These are phyloP conservation scores for Belgica antarctica DNA, from an alignment of 2,888 invertebrate species.

Conservation along the genomic window DNA sequence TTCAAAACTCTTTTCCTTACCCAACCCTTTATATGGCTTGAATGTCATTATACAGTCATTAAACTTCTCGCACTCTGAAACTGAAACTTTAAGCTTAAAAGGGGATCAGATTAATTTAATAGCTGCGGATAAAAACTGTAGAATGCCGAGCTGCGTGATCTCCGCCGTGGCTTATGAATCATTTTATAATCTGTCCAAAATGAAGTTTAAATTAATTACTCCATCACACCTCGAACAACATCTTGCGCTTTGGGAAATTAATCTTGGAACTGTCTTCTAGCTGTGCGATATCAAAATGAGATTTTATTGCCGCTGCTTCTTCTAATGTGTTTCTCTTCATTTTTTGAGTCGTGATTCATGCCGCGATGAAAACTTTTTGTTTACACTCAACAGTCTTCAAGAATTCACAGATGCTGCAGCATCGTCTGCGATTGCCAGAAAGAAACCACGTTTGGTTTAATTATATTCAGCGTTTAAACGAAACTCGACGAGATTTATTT, in stretches of 20 bases:
- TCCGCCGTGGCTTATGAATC: background rate
- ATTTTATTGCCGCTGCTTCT: background rate
- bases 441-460: background rate
- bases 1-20: too few species aligned
- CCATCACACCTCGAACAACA: background rate
- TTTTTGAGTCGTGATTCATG: background rate
- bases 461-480: background rate
- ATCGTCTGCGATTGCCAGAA: background rate
- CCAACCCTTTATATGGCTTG: too few species aligned
- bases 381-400: conserved; percentile 14
- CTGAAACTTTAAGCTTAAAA: too few species aligned
- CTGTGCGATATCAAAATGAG: background rate
- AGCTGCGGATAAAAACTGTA: background rate
- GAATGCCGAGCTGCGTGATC: background rate
- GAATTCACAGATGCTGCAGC: conserved; percentile 4
- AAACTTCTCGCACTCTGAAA: too few species aligned
- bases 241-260: background rate
- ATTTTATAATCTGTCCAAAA: background rate
- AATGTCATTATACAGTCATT: too few species aligned
- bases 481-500: conserved; percentile 15
- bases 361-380: background rate
- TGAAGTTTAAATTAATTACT: background rate
- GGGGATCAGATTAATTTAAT: conserved; percentile 10
- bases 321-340: background rate
- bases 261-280: background rate